Conservation (phyloP, 2,888 invertebrate genomes). For the Himalopsyche anomala region DNA sequence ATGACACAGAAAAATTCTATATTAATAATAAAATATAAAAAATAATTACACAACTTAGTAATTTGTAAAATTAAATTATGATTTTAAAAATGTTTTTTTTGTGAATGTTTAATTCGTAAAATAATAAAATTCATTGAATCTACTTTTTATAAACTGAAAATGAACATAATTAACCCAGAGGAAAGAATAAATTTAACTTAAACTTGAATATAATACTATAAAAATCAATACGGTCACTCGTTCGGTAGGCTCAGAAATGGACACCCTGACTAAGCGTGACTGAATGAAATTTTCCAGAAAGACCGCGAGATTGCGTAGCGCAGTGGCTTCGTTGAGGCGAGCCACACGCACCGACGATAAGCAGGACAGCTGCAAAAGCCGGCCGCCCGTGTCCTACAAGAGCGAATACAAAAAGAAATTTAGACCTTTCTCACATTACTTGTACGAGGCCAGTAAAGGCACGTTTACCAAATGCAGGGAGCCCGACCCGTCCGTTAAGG, state of each 20-base stretch:
- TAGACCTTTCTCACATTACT: conserved; percentile 88
- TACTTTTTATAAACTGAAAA: too few species aligned
- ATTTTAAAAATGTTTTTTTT: too few species aligned
- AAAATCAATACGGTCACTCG: background rate
- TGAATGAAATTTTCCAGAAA: conserved; percentile 72
- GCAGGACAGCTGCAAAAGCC: conserved; percentile 70
- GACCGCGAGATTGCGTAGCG: conserved; percentile 77
- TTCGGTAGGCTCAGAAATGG: conserved; percentile 38
- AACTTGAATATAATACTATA: too few species aligned
- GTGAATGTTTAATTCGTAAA: too few species aligned
- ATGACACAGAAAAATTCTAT: too few species aligned
- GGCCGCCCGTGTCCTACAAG: conserved; percentile 79
- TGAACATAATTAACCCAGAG: too few species aligned
- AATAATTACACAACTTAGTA: too few species aligned
- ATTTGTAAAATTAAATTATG: too few species aligned
- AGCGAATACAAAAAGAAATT: conserved; percentile 90
- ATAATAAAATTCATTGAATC: too few species aligned
- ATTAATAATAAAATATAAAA: too few species aligned
- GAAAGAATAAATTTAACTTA: too few species aligned
- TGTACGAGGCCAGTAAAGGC: conserved; percentile 84
- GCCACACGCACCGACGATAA: conserved; percentile 63
- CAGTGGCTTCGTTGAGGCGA: conserved; percentile 69
- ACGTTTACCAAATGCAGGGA: conserved; percentile 81
- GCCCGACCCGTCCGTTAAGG: conserved; percentile 71
- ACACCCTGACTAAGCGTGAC: conserved; percentile 40